Evolutionary conservation across 2,888 invertebrate species (phyloP), one percentile per base, ranked within the genome.

Genomic region (Rhamphomyia laevipes): DNA sequence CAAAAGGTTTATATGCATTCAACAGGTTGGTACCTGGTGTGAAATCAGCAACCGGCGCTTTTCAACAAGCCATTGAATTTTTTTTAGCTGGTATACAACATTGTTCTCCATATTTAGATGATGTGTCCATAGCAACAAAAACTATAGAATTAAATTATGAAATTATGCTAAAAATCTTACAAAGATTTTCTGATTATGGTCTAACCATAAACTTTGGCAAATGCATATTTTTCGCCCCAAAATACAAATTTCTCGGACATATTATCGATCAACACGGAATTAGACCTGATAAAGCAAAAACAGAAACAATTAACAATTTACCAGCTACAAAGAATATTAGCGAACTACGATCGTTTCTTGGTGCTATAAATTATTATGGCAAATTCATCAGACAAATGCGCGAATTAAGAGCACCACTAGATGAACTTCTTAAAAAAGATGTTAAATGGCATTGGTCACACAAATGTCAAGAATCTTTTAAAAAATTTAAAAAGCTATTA

Each of bases 1-100:
- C n/a, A n/a, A n/a, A n/a, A n/a, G n/a, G n/a, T n/a, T n/a, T n/a
- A n/a, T n/a, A 51, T 1, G 53, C 54, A 9, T 55, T 49, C 10
- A 51, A 55, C 35, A 43, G 55, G 9, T 27, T 57, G 11, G 45
- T 52, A 16, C 53, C 53, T 17, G 54, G 54, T 18, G 46, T 55
- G 9, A 57, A 51, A 50, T 47, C 55, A 17, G 53, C 55, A 27
- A 56, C 56, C n/a, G n/a, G n/a, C n/a, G n/a, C n/a, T n/a, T n/a
- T n/a, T n/a, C n/a, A n/a, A n/a, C n/a, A n/a, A n/a, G 23, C 48
- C 13, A 53, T 55, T 30, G 48, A 52, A 23, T 16, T 50, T 43
- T 53, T 56, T 43, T 31, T 56, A 10, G 45, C 52, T 15, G 56
- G 47, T 17, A 37, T 56, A 15, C 43, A 38, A 10, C 46, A 47